Evolutionary conservation across 1,140 invertebrate species (phyloP).

Genomic region (Oryctes rhinoceros): DNA sequence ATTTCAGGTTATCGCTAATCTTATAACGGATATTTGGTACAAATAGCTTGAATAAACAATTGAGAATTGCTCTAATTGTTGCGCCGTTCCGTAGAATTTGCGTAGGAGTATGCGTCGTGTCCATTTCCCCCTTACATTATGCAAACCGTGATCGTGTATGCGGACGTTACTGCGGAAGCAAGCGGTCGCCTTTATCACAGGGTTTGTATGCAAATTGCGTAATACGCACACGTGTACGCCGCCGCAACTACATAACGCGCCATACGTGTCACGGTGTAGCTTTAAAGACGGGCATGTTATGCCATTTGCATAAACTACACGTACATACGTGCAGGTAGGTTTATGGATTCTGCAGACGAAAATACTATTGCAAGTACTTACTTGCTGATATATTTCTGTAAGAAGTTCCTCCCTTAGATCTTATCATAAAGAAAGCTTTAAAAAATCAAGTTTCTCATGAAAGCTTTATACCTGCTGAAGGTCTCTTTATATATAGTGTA

Average conservation of each 20-base stretch:
- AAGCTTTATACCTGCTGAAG: no score
- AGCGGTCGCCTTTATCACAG: neutral
- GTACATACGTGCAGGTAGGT: neutral
- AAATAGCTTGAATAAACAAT: no score
- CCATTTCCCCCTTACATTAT: conserved; percentile 7
- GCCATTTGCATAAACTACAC: neutral
- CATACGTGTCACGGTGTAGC: neutral
- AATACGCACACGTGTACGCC: neutral
- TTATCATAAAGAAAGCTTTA: no score
- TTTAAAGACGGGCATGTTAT: neutral
- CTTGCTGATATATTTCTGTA: no score
- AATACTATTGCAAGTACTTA: no score
- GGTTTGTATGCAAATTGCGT: conserved; percentile 16
- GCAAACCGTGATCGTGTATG: neutral
- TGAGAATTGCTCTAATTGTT: neutral
- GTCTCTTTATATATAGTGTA: no score
- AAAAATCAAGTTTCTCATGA: no score
- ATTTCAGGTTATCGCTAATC: no score
- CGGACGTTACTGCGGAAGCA: neutral
- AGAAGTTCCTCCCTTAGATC: no score
- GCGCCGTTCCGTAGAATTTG: neutral
- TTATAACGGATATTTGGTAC: no score
- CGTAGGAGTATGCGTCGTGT: neutral
- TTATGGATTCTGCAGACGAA: no score
- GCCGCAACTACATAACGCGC: neutral